Evolutionary conservation across 2,797 vertebrate species (phyloP).

Genomic region (Enteromius argenteus): DNA sequence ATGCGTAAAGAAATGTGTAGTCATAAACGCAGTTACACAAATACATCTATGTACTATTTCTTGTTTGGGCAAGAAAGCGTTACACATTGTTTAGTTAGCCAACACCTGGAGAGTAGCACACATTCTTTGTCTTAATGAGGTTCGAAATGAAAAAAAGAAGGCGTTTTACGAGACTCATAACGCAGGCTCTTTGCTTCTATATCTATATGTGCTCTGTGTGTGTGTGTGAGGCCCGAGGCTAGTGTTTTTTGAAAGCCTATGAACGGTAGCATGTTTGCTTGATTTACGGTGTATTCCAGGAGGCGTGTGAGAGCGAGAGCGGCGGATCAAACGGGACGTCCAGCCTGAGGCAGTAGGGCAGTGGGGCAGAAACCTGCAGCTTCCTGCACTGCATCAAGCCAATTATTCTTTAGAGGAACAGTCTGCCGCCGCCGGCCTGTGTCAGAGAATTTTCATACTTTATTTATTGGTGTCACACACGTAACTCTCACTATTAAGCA

Average conservation of each 20-base stretch:
- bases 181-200: slow-evolving; percentile 72
- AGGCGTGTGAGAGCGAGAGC: not conserved
- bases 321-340: slow-evolving; percentile 1
- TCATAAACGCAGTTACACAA: not conserved
- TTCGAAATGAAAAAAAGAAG: slow-evolving; percentile 71
- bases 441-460: not conserved
- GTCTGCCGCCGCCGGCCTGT: not conserved
- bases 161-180: slow-evolving; percentile 73
- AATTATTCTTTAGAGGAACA: slow-evolving; percentile 10
- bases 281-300: slow-evolving; percentile 18
- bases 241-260: slow-evolving; percentile 53
- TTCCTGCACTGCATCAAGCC: slow-evolving; percentile 42
- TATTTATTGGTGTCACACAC: not conserved
- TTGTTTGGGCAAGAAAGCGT: slow-evolving; percentile 31
- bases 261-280: slow-evolving; percentile 19
- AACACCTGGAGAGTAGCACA: slow-evolving; percentile 35
- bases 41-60: not conserved
- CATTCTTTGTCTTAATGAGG: slow-evolving; percentile 72
- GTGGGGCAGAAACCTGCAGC: slow-evolving; percentile 5
- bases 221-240: slow-evolving; percentile 46
- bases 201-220: slow-evolving; percentile 64
- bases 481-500: not conserved
- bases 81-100: slow-evolving; percentile 33
- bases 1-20: not conserved
- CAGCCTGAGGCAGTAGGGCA: slow-evolving; percentile 31